phyloP scores from a whole-genome alignment of 2,113 vertebrate genomes.

The Lanius ludovicianus region DNA sequence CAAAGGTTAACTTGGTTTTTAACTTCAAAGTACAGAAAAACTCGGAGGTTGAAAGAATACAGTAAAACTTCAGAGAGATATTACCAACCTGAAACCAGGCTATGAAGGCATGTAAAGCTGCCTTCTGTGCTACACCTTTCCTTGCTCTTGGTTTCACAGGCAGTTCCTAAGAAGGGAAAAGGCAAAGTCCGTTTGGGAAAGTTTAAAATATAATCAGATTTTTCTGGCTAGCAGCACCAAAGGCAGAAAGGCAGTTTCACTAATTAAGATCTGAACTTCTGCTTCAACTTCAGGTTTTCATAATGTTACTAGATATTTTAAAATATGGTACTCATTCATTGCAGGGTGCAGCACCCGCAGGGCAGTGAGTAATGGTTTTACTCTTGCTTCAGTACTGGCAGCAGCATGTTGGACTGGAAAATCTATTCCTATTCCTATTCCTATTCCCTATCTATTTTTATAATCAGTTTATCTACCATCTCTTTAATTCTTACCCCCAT shows the following conservation, averaged over 20 bases:
- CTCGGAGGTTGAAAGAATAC: background rate
- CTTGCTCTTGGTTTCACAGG: background rate
- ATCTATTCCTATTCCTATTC: constrained; percentile 18
- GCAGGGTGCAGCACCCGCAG: constrained; percentile 46
- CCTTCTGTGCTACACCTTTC: background rate
- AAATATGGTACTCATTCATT: constrained; percentile 24
- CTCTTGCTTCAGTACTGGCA: constrained; percentile 51
- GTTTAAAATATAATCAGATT: background rate
- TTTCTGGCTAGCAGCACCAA: background rate
- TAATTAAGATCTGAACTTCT: constrained; percentile 47
- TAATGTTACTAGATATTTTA: constrained; percentile 19
- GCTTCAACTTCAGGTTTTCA: constrained; percentile 10
- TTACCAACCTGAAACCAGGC: background rate
- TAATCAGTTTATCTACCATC: constrained; percentile 45
- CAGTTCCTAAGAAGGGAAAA: background rate
- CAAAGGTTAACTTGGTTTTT: constrained; percentile 50
- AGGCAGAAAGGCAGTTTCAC: constrained; percentile 24
- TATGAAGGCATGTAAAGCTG: background rate
- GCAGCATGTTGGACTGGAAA: constrained; percentile 49
- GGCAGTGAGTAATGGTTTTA: constrained; percentile 65
- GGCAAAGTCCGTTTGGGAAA: background rate
- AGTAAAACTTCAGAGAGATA: background rate
- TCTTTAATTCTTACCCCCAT: constrained; percentile 6
- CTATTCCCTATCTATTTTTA: constrained; percentile 54
- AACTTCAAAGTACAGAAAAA: constrained; percentile 48